Conservation (phyloP, 2,888 invertebrate genomes). For the Sarcophaga carnaria region DNA sequence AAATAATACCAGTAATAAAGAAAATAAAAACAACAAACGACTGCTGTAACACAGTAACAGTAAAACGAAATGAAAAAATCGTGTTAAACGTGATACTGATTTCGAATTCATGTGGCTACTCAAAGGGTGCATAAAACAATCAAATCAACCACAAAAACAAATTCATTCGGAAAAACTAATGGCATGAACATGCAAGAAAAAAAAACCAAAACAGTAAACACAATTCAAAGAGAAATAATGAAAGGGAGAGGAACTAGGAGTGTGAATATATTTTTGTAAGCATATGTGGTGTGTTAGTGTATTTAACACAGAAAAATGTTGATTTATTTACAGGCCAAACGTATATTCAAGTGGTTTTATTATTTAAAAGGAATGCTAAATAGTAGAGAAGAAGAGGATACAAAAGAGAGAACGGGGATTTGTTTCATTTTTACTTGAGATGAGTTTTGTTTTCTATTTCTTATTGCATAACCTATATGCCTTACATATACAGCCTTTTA, state of each 20-base stretch:
- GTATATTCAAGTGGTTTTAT: neutral
- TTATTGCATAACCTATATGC: too few species aligned
- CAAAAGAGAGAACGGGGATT: too few species aligned
- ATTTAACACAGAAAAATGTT: slow-evolving; percentile 14
- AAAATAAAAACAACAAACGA: neutral
- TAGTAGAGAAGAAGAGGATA: too few species aligned
- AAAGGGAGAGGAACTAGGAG: neutral
- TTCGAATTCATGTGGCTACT: slow-evolving; percentile 80
- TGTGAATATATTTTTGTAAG: too few species aligned
- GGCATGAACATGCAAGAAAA: too few species aligned
- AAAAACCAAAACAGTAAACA: neutral
- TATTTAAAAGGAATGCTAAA: too few species aligned
- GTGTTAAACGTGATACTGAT: slow-evolving; percentile 72
- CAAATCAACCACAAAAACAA: slow-evolving; percentile 78
- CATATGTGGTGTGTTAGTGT: too few species aligned
- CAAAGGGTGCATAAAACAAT: slow-evolving; percentile 80
- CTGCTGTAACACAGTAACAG: neutral
- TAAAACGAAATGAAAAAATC: slow-evolving; percentile 30
- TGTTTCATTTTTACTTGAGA: too few species aligned
- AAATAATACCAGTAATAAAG: slow-evolving; percentile 18
- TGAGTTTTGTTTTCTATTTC: too few species aligned
- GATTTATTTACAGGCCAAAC: slow-evolving; percentile 42
- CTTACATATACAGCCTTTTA: neutral
- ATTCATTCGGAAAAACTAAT: slow-evolving; percentile 64
- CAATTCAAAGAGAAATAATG: neutral